Conservation (phyloP, 2,113 vertebrate genomes). For the Hippocampus mohnikei region DNA sequence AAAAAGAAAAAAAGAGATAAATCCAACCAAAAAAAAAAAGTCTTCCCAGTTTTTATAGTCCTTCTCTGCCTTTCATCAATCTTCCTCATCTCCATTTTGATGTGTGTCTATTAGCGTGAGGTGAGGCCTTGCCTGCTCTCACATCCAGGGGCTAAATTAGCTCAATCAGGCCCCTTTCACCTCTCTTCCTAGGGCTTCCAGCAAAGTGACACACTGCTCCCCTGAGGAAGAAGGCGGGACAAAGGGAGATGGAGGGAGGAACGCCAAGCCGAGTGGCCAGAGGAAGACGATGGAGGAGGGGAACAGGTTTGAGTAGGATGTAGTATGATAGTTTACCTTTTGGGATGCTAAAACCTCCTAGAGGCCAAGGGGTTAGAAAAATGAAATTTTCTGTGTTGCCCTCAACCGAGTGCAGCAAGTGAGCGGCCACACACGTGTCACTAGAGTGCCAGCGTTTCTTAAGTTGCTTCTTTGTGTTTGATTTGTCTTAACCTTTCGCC, state of each 20-base stretch:
- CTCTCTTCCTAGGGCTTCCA: slow-evolving; percentile 63
- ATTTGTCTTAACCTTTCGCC: slow-evolving; percentile 60
- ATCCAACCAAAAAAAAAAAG: slow-evolving; percentile 59
- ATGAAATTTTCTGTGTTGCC: slow-evolving; percentile 28
- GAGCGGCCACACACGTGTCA: slow-evolving; percentile 7
- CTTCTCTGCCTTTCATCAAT: slow-evolving; percentile 30
- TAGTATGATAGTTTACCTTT: not conserved
- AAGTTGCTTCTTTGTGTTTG: slow-evolving; percentile 66
- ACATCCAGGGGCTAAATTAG: slow-evolving; percentile 76
- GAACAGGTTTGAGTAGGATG: not conserved
- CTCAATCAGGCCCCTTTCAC: slow-evolving; percentile 76
- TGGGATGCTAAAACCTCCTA: slow-evolving; percentile 11
- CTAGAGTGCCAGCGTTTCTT: slow-evolving; percentile 41
- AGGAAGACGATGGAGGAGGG: slow-evolving; percentile 28
- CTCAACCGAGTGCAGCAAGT: not conserved
- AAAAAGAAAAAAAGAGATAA: slow-evolving; percentile 67
- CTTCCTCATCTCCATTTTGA: slow-evolving; percentile 72
- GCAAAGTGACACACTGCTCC: slow-evolving; percentile 68
- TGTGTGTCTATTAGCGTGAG: slow-evolving; percentile 74
- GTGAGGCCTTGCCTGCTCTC: slow-evolving; percentile 72
- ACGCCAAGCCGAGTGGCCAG: slow-evolving; percentile 19
- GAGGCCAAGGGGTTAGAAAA: slow-evolving; percentile 20
- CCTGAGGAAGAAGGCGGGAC: slow-evolving; percentile 35
- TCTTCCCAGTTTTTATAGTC: slow-evolving; percentile 64
- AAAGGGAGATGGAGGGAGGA: not conserved